These are phyloP conservation scores for Callithrix jacchus DNA, from an alignment of 2,113 vertebrate genomes.

Conservation along the genomic window DNA sequence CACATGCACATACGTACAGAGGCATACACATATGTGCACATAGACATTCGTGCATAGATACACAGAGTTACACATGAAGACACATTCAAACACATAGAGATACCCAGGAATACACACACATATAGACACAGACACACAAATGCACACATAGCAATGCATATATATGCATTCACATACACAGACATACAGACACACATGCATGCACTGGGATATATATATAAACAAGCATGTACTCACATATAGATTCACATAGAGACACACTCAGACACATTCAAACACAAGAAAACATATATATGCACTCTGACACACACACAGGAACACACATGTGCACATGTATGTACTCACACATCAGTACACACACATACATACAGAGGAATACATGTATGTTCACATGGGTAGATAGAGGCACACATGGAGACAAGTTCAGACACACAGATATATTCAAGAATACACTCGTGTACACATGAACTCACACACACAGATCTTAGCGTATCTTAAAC, in stretches of 20 bases:
- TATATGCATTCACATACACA: too few species aligned
- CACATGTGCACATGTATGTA: too few species aligned
- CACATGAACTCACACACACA: not conserved
- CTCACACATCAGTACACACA: too few species aligned
- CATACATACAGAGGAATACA: not conserved
- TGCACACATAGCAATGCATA: too few species aligned
- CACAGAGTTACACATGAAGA: not conserved
- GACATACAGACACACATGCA: not conserved
- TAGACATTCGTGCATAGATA: not conserved
- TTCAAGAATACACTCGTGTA: not conserved
- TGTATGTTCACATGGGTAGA: not conserved
- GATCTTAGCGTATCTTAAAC: too few species aligned
- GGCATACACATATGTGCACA: not conserved
- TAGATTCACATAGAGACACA: not conserved
- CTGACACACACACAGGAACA: too few species aligned
- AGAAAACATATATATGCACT: not conserved
- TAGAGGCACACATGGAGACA: not conserved
- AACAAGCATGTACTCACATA: not conserved
- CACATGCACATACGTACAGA: not conserved
- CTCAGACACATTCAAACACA: too few species aligned
- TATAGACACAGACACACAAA: not conserved
- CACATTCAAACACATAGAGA: not conserved
- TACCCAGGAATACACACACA: not conserved
- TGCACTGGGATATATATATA: not conserved
- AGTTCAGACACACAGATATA: not conserved